A percentile compares a stretch with the other conserved stretches of the same genome.
Conservation (phyloP, 2,888 invertebrate species). For the Ornithoptera alexandrae region DNA sequence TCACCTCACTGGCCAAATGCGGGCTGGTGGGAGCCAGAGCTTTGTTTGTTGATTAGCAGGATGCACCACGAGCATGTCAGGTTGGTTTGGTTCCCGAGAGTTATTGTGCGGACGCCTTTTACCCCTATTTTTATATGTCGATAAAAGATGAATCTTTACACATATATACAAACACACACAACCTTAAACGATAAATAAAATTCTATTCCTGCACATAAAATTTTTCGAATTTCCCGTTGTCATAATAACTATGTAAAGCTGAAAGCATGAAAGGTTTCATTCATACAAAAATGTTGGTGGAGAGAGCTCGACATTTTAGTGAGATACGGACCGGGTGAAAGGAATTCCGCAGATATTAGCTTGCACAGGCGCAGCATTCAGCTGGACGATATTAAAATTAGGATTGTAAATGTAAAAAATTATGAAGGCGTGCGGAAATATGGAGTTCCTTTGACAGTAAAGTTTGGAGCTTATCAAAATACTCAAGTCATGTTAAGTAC, state of each 20-base stretch:
- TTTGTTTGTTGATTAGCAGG: no score
- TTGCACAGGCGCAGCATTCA: conserved; percentile 12
- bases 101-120: no score
- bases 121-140: no score
- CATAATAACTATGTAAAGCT: conserved; percentile 14
- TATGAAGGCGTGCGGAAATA: neutral
- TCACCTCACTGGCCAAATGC: no score
- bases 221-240: conserved; percentile 1
- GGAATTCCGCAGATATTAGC: conserved; percentile 21
- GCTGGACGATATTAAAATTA: conserved; percentile 7
- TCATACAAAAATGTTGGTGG: conserved; percentile 4
- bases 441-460: no score
- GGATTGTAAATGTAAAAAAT: conserved; percentile 6
- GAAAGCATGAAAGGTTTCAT: conserved; percentile 16
- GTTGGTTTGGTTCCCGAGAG: no score
- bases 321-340: conserved; percentile 15
- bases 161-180: neutral
- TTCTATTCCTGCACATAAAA: neutral
- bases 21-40: no score
- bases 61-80: no score
- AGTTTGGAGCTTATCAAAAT: no score
- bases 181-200: neutral
- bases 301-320: conserved; percentile 17
- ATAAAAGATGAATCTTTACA: neutral
- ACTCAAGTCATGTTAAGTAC: no score